Evolutionary conservation across 2,797 vertebrate species (phyloP), one percentile per base, ranked within the genome.

Genomic region (Amblyopsis hoosieri): DNA sequence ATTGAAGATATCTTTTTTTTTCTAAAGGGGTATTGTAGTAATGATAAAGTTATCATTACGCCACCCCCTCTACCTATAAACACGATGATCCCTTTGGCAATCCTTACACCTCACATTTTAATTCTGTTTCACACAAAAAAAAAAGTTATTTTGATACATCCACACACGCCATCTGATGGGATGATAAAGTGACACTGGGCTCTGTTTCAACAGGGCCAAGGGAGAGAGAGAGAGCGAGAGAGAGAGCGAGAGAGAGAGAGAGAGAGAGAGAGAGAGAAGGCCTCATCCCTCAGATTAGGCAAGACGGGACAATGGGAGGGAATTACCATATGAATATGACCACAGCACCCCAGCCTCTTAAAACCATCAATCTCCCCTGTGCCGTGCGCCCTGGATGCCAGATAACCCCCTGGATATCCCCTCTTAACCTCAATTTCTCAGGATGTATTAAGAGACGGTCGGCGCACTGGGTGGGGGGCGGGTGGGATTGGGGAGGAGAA

Each of bases 391-490:
- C 71, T 79, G 23, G 67, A 85, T 62, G 88, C 89, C 88, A 92
- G 91, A 93, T 93, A 93, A 93, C 92, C 92, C 91, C 89, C 88
- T 90, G 91, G 92, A 94, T 92, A 93, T 94, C 92, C 92, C 92
- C 93, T 94, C 92, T 94, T 94, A 93, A 94, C 93, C 93, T 93
- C 93, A 93, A 94, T 94, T 93, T 93, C 91, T 91, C 89, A 86
- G 90, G 90, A 92, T 92, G 91, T 93, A 94, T 94, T 93, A 94
- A 90, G 92, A 92, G 90, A 92, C 89, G 87, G 88, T 85, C 57
- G 83, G 80, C 72, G 46, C 55, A 76, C 71, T 23, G 74, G 63
- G 79, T 67, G 76, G 12, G 45, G 42, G 80, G 60, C 13, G 15
- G 66, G 45, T 9, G 62, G 51, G 74, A 75, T 11, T 17, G 13